phyloP scores from a whole-genome alignment of 2,888 invertebrate genomes.

The Ophonus ardosiacus region DNA sequence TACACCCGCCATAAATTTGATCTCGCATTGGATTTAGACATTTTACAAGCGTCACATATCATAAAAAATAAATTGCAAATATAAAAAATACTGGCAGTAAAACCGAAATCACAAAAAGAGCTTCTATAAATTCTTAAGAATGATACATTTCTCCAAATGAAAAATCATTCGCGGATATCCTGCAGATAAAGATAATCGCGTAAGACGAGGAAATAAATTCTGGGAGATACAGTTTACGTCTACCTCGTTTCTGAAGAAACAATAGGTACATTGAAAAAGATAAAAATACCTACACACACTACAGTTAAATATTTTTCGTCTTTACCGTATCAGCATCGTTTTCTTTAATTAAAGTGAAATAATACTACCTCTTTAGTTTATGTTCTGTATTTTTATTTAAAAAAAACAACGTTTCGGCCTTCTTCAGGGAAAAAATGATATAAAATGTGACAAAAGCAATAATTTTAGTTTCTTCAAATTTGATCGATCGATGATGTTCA shows the following conservation, averaged over 20 bases:
- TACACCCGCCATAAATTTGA: slow-evolving; percentile 40
- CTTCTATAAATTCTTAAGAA: slow-evolving; percentile 22
- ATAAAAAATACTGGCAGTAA: slow-evolving; percentile 49
- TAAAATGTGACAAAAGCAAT: no score
- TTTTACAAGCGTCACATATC: slow-evolving; percentile 43
- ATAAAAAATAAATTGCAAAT: slow-evolving; percentile 53
- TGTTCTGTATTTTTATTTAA: no score
- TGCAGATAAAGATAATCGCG: slow-evolving; percentile 13
- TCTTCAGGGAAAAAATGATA: no score
- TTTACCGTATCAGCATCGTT: no score
- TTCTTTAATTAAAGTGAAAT: no score
- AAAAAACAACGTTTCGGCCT: no score
- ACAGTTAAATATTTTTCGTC: no score
- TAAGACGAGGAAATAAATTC: not conserved
- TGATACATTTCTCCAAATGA: slow-evolving; percentile 32
- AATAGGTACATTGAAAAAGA: not conserved
- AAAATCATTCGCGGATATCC: slow-evolving; percentile 35
- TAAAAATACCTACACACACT: not conserved
- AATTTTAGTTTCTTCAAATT: no score
- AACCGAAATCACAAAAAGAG: slow-evolving; percentile 43
- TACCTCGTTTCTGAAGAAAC: not conserved
- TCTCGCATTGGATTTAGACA: slow-evolving; percentile 13
- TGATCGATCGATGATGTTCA: no score
- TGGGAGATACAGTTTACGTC: not conserved
- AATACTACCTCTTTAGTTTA: no score